phyloP scores from a whole-genome alignment of 2,113 vertebrate species.

The Papio anubis region DNA sequence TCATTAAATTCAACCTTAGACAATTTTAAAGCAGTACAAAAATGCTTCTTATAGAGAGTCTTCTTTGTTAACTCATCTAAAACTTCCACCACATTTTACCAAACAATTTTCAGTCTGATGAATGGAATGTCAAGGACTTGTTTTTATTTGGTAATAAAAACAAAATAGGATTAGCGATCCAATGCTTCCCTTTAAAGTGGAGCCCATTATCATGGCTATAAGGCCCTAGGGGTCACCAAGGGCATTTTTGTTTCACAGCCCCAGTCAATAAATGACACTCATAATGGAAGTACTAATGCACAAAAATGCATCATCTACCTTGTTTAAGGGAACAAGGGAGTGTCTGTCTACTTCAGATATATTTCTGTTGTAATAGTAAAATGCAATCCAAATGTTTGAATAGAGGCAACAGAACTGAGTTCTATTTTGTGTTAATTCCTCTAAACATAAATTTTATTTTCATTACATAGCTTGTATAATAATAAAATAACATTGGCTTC shows the following conservation, averaged over 20 bases:
- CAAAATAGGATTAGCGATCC: neutral
- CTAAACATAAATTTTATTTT: neutral
- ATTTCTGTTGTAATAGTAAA: neutral
- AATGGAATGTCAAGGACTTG: neutral
- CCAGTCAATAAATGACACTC: neutral
- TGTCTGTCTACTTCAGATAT: neutral
- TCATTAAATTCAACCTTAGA: neutral
- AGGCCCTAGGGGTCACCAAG: neutral
- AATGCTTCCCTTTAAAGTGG: neutral
- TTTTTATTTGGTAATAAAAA: neutral
- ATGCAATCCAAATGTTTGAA: neutral
- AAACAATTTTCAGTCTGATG: neutral
- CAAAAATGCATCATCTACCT: neutral
- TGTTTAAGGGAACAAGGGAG: neutral
- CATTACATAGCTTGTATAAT: neutral
- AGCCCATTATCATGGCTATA: neutral
- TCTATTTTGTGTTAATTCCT: neutral
- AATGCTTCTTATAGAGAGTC: neutral
- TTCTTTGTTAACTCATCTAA: neutral
- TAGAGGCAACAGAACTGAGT: neutral
- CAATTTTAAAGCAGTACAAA: neutral
- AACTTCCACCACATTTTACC: neutral
- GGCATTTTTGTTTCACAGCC: neutral
- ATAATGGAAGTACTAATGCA: neutral
- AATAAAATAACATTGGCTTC: neutral